Percentiles rank a stretch among this genome's conserved stretches.
Evolutionary conservation across 2,797 vertebrate species (phyloP).

Genomic region (Cercopithecus petaurista): DNA sequence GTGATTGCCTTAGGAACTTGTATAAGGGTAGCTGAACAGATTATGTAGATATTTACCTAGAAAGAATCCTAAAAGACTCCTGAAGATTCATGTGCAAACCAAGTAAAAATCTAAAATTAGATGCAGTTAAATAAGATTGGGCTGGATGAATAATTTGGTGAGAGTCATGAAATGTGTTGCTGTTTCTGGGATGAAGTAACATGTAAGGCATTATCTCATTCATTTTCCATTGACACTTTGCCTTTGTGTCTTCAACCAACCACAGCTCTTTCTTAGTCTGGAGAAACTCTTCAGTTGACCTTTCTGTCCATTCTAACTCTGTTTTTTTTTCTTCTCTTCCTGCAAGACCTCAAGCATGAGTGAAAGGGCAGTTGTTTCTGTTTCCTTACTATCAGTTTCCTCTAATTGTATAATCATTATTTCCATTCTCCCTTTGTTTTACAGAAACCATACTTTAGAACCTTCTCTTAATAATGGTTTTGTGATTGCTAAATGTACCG

Average conservation of each 20-base stretch:
- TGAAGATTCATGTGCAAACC: background rate
- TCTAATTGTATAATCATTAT: background rate
- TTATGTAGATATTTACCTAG: background rate
- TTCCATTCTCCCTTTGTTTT: background rate
- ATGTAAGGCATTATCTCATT: background rate
- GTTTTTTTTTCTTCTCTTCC: background rate
- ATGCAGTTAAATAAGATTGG: background rate
- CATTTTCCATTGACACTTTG: background rate
- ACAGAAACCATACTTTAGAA: background rate
- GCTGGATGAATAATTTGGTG: background rate
- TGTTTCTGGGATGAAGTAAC: background rate
- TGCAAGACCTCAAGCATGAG: background rate
- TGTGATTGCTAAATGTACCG: background rate
- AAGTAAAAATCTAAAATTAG: constrained; percentile 27
- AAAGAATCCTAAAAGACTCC: background rate
- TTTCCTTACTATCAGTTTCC: background rate
- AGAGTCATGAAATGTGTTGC: background rate
- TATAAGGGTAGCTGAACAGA: background rate
- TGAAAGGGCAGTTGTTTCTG: background rate
- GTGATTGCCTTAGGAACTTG: background rate
- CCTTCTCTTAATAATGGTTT: background rate
- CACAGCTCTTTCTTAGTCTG: background rate
- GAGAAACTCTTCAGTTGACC: background rate
- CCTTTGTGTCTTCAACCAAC: background rate
- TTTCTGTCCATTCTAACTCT: background rate